These are phyloP conservation scores for Halocynthia roretzi DNA, from an alignment of 23 tunicate genomes.

Conservation along the genomic window DNA sequence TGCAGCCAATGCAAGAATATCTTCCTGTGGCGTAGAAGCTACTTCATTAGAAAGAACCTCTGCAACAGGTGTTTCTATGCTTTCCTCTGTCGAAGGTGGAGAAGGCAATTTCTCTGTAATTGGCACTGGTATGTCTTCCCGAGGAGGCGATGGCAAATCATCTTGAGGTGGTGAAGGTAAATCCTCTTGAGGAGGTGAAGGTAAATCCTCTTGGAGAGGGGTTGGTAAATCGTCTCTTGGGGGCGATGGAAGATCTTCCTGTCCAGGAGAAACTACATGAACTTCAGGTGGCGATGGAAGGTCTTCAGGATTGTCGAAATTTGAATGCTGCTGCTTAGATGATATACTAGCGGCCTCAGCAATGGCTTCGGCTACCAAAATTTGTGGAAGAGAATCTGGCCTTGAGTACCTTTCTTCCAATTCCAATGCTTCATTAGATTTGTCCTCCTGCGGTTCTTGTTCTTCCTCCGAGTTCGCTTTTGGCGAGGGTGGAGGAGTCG, in stretches of 20 bases:
- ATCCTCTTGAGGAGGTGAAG: background rate
- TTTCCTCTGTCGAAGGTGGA: too few relatives aligned
- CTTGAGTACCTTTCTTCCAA: background rate
- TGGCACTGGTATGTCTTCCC: too few relatives aligned
- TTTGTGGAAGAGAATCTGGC: background rate
- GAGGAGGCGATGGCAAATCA: background rate
- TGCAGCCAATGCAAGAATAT: background rate
- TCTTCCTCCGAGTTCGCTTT: background rate
- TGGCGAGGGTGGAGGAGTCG: constrained; percentile 7
- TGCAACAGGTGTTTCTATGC: background rate
- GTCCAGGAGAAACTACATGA: too few relatives aligned
- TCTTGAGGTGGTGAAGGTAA: background rate
- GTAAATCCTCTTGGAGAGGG: constrained; percentile 7
- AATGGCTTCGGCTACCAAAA: too few relatives aligned
- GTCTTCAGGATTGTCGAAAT: too few relatives aligned
- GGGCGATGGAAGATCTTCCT: background rate
- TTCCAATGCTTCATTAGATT: background rate
- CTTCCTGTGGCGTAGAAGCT: background rate
- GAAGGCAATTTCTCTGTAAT: too few relatives aligned
- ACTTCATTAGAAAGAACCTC: background rate
- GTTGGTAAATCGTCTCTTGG: background rate
- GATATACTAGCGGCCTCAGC: too few relatives aligned
- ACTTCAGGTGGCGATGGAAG: too few relatives aligned
- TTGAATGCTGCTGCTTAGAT: too few relatives aligned
- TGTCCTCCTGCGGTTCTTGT: background rate